Conservation (phyloP, 2,113 vertebrate genomes). For the rabbit (Oryctolagus cuniculus) region DNA sequence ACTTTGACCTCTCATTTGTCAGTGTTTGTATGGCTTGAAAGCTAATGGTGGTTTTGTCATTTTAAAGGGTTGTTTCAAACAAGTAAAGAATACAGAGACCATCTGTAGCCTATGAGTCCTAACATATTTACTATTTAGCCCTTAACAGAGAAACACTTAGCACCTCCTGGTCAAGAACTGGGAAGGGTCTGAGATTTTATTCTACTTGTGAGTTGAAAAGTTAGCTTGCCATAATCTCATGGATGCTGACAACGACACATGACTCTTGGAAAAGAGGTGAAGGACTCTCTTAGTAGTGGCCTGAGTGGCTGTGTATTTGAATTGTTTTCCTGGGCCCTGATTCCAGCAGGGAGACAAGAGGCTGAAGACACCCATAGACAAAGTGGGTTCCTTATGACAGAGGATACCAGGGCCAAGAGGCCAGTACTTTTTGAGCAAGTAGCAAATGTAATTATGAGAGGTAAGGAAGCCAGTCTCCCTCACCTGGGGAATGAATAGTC, state of each 20-base stretch:
- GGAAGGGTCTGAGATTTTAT: background rate
- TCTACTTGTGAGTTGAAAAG: background rate
- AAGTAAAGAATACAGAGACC: background rate
- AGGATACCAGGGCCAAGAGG: background rate
- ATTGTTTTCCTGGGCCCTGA: background rate
- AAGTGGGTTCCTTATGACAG: background rate
- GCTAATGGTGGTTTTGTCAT: background rate
- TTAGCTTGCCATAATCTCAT: background rate
- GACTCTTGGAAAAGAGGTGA: background rate
- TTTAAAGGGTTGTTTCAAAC: slow-evolving; percentile 9
- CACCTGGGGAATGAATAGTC: background rate
- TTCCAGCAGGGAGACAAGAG: background rate
- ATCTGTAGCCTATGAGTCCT: background rate
- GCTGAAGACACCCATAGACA: background rate
- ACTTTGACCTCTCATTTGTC: background rate
- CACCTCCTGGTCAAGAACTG: background rate
- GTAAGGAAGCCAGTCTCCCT: background rate
- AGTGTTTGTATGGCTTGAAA: background rate
- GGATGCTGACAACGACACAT: background rate
- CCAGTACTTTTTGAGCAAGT: background rate
- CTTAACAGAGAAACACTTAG: background rate
- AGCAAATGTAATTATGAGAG: background rate
- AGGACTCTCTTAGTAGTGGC: background rate
- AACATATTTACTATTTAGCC: background rate
- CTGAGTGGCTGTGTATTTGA: background rate